Conservation (phyloP, 1,140 invertebrate species). For the Zaprionus tsacasi region DNA sequence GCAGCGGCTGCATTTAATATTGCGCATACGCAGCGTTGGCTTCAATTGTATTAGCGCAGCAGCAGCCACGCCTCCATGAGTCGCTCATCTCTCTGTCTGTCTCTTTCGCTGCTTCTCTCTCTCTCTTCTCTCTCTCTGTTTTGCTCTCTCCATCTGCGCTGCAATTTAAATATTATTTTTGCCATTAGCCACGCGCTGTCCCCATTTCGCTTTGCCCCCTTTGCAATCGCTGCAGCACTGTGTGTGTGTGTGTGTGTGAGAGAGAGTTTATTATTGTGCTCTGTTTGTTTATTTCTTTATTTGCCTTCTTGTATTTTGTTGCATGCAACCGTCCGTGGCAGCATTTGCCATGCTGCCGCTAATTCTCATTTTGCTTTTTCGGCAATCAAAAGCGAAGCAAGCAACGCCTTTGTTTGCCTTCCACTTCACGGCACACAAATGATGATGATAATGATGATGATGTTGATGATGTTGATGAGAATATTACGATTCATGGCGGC, state of each 20-base stretch:
- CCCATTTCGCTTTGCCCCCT: conserved; percentile 13
- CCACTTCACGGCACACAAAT: background rate
- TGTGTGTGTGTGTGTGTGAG: conserved; percentile 25
- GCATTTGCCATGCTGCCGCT: conserved; percentile 21
- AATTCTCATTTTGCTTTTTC: conserved; percentile 18
- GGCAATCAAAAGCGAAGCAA: conserved; percentile 9
- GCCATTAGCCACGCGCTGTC: conserved; percentile 44
- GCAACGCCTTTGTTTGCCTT: conserved; percentile 18
- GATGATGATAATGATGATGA: background rate
- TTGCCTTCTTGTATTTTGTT: conserved; percentile 32
- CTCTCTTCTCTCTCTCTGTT: background rate
- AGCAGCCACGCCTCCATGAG: conserved; percentile 27
- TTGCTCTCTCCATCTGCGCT: conserved; percentile 1
- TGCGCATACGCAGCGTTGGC: conserved; percentile 70
- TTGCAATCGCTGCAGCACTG: conserved; percentile 1
- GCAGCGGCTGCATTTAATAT: conserved; percentile 74
- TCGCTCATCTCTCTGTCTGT: background rate
- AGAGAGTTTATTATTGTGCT: conserved; percentile 38
- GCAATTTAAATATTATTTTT: conserved; percentile 66
- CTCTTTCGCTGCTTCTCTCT: background rate
- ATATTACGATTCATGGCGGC: background rate
- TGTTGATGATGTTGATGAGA: background rate
- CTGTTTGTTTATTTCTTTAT: conserved; percentile 70
- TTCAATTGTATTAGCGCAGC: conserved; percentile 15
- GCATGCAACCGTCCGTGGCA: conserved; percentile 24